Evolutionary conservation across 1,140 invertebrate genomes (phyloP).

Genomic region (Wasmannia auropunctata): DNA sequence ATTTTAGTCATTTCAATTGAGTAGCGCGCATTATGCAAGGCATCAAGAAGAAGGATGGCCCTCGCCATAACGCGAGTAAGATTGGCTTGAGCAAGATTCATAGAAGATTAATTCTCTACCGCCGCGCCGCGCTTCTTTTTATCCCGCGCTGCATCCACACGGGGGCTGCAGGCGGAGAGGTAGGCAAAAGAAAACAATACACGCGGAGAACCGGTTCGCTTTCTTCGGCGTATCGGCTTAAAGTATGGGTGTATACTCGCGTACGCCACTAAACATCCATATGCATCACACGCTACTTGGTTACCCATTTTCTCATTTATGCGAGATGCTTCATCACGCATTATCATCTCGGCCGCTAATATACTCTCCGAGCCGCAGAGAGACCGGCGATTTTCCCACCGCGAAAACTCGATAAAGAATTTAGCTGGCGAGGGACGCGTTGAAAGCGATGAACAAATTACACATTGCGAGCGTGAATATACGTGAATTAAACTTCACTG

Average conservation of each 20-base stretch:
- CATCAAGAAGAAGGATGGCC: slow-evolving; percentile 60
- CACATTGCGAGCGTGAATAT: background rate
- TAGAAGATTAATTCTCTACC: slow-evolving; percentile 58
- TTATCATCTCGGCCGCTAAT: background rate
- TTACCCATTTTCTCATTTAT: slow-evolving; percentile 49
- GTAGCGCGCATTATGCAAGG: slow-evolving; percentile 56
- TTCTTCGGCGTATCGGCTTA: slow-evolving; percentile 40
- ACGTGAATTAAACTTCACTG: background rate
- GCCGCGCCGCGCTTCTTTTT: slow-evolving; percentile 40
- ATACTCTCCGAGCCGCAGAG: background rate
- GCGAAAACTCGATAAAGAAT: background rate
- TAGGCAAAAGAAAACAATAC: slow-evolving; percentile 57
- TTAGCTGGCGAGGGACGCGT: background rate
- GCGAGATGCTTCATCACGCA: slow-evolving; percentile 14
- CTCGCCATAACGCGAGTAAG: slow-evolving; percentile 60
- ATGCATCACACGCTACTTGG: slow-evolving; percentile 54
- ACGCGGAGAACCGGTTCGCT: slow-evolving; percentile 52
- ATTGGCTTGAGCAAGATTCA: slow-evolving; percentile 58
- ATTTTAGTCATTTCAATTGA: slow-evolving; percentile 61
- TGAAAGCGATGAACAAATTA: background rate
- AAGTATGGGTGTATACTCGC: slow-evolving; percentile 43
- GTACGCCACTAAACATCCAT: slow-evolving; percentile 39
- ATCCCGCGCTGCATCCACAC: slow-evolving; percentile 28
- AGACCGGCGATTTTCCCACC: background rate
- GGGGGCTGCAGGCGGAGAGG: background rate